A percentile compares a stretch with the other conserved stretches of the same genome.
Evolutionary conservation across 1,140 invertebrate species (phyloP).

Genomic region (Trichonephila clavipes): DNA sequence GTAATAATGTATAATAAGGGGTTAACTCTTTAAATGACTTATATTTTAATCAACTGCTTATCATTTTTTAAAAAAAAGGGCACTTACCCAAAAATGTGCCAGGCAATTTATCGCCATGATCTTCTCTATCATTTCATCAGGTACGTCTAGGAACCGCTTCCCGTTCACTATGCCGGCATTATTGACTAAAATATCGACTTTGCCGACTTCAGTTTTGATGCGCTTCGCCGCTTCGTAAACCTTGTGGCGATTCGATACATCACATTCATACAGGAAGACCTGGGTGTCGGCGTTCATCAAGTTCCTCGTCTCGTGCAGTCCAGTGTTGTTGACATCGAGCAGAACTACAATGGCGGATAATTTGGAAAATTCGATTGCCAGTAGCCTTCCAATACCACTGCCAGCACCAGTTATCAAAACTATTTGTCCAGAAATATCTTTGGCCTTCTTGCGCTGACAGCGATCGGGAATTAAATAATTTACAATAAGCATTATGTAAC

Average conservation of each 20-base stretch:
- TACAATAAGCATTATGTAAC: conserved; percentile 78
- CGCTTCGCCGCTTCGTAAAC: conserved; percentile 90
- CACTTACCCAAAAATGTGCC: conserved; percentile 86
- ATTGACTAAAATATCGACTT: conserved; percentile 93
- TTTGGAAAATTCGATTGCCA: conserved; percentile 85
- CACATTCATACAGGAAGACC: conserved; percentile 85
- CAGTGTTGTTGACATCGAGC: conserved; percentile 94
- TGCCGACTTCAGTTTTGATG: conserved; percentile 90
- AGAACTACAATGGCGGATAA: conserved; percentile 90
- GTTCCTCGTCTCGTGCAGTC: conserved; percentile 88
- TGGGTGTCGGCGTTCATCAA: conserved; percentile 86
- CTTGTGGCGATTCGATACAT: conserved; percentile 88
- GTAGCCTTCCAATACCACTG: conserved; percentile 77
- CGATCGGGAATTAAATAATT: conserved; percentile 81
- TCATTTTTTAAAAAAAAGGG: not conserved
- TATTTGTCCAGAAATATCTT: conserved; percentile 71
- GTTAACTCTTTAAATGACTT: too few species aligned
- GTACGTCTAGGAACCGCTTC: conserved; percentile 89
- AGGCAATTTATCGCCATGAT: conserved; percentile 85
- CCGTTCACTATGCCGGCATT: conserved; percentile 96
- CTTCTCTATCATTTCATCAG: conserved; percentile 85
- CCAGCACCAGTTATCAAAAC: conserved; percentile 78
- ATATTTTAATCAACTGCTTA: too few species aligned
- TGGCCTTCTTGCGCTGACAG: conserved; percentile 79
- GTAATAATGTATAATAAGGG: too few species aligned